Base-by-base conservation (phyloP, 2,113 vertebrate species). In the Mungos mungo region DNA sequence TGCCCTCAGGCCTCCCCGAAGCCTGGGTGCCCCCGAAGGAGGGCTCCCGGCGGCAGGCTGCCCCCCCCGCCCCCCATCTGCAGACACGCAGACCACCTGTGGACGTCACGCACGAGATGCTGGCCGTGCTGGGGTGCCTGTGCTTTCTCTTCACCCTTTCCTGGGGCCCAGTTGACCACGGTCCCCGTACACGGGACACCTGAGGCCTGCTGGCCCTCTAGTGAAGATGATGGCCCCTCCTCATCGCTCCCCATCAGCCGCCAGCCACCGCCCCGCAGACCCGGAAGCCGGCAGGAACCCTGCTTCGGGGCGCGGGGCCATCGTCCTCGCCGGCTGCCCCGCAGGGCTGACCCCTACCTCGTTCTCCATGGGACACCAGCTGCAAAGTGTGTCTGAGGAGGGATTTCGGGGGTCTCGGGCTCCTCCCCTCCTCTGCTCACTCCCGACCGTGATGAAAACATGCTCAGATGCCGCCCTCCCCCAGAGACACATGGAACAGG, bases 331-430 rank as follows among this genome's bases (percentile, higher is more conserved):
- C 0, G 19, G 1, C 31, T 29, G 71, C n/a, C 38, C 52, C 12
- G 0, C n/a, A 4, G 11, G 25, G 7, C 19, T 10, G 0, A 85
- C 35, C 95, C 99, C 97, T 95, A 99, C 98, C 98, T 99, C 98
- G 0, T 92, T 97, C 97, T 99, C 98, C 98, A 98, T 98, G 19
- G 69, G 0, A 5, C 0, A 0, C 12, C 88, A 0, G 3, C 5
- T 5, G 2, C 2, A 1, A 38, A 38, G 5, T 0, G 27, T 1
- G 52, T 21, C 0, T 0, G n/a, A 0, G 2, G 7, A 14, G 47
- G 45, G 33, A 2, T 38, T 66, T n/a, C 7, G 57, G 63, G 71
- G 80, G 38, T 25, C 69, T n/a, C 27, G 13, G 19, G 0, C 0
- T 23, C 76, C 66, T 25, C 31, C 57, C 8, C 57, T 1, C 71